Base-by-base conservation (phyloP, 2,797 vertebrate species). In the Perodicticus potto region DNA sequence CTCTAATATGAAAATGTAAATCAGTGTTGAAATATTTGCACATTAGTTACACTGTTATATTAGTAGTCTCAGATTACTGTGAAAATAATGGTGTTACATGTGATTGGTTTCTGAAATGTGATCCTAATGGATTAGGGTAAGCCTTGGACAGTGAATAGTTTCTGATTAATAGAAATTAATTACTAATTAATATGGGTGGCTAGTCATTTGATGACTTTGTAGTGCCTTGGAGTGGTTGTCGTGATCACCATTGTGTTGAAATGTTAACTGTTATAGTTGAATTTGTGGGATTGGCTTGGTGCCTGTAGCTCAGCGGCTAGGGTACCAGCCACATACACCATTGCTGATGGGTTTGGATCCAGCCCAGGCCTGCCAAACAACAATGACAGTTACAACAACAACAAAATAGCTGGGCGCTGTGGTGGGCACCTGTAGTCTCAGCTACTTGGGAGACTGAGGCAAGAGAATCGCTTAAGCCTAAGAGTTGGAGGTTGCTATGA, bases 211-310 rank as follows among this genome's bases (percentile, higher is more conserved):
- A 83, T 34, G 53, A 53, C 55, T 83, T 74, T 40, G 7, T 77
- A 72, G 84, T 55, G 76, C 32, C 32, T 77, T 86, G 69, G 43
- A 82, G 74, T 86, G 40, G 69, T 93, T 19, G 43, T 65, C 59
- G 43, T 72, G 53, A 91, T 25, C 16, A 82, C 43, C 19, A 73
- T 67, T 90, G 63, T 94, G 25, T 74, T 86, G 63, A 78, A 87
- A 77, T 94, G 78, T 67, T 87, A 69, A n/a, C 7, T 65, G 57
- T 59, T 53, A 32, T 57, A 55, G 6, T 40, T 85, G 76, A 86
- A 45, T 83, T 95, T 40, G 43, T 77, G 72, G 40, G 32, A 57
- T 53, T 78, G 3, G 43, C 43, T 43, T 43, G 43, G 43, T 8
- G 43, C 43, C 6, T 43, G 43, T 43, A 43, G 43, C 43, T 43